Evolutionary conservation across 1,140 invertebrate genomes (phyloP).

Genomic region (Caenorhabditis latens): DNA sequence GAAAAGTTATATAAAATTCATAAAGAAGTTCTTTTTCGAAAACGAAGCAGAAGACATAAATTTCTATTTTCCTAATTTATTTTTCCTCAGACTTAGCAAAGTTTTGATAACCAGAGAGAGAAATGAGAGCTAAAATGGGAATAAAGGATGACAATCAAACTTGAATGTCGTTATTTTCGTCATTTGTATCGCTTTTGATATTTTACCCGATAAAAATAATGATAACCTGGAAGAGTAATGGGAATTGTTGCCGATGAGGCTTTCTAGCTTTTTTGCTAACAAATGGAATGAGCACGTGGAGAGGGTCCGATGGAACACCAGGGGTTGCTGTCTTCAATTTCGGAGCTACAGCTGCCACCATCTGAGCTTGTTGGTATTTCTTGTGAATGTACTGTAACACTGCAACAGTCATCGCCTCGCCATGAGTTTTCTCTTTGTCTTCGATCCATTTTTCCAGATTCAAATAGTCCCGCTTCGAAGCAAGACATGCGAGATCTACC

Average conservation of each 20-base stretch:
- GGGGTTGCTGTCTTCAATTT: not conserved
- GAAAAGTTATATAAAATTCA: no score
- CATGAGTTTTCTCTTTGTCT: constrained; percentile 93
- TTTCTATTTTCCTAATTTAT: no score
- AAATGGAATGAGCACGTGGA: constrained; percentile 18
- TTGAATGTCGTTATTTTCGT: no score
- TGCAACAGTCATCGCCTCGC: constrained; percentile 32
- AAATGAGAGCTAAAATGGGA: no score
- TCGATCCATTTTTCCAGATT: constrained; percentile 98
- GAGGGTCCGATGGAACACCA: not conserved
- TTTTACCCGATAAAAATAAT: not conserved
- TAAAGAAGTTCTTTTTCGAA: no score
- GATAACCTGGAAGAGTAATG: constrained; percentile 30
- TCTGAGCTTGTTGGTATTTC: constrained; percentile 8
- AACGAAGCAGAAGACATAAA: no score
- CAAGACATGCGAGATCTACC: constrained; percentile 95
- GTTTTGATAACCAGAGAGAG: no score
- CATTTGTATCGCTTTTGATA: not conserved
- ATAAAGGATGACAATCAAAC: no score
- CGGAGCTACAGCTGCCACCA: constrained; percentile 6
- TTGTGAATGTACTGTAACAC: constrained; percentile 29
- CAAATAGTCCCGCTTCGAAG: constrained; percentile 93
- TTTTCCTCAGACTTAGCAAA: no score
- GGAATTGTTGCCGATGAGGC: not conserved
- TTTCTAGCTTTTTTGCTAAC: not conserved